Evolutionary conservation across 30 jellyfish, hydroid and myxozoan species (phyloP).

Genomic region (Haliclystus octoradiatus): DNA sequence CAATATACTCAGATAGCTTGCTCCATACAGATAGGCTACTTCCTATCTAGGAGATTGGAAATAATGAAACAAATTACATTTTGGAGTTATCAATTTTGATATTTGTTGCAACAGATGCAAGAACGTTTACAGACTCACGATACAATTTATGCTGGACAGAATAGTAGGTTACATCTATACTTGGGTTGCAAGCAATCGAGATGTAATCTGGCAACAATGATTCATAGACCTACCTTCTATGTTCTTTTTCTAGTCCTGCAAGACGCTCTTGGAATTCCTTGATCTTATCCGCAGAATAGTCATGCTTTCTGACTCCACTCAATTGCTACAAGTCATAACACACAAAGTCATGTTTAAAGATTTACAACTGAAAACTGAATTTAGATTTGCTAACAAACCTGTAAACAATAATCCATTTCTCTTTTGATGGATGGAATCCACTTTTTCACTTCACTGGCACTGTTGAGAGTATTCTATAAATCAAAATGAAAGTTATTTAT

Average conservation of each 20-base stretch:
- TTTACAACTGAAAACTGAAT: no score
- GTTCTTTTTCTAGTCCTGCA: constrained; percentile 59
- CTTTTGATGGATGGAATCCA: constrained; percentile 88
- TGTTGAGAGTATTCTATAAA: constrained; percentile 22
- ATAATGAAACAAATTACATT: no score
- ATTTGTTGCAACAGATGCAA: no score
- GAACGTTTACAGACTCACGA: no score
- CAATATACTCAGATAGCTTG: no score
- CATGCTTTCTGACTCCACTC: constrained; percentile 85
- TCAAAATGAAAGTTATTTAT: no score
- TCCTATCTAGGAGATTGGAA: no score
- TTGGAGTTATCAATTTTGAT: no score
- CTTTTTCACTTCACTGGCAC: constrained; percentile 67
- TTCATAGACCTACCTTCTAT: constrained; percentile 9
- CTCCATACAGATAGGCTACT: no score
- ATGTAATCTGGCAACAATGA: neutral
- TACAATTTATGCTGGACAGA: neutral
- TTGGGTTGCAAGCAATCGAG: neutral
- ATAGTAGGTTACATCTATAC: neutral
- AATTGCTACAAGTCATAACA: constrained; percentile 49
- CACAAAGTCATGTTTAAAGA: no score
- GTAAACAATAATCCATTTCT: constrained; percentile 62
- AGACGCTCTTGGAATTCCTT: constrained; percentile 72
- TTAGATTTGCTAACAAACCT: no score
- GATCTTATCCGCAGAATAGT: constrained; percentile 41